Percentiles rank a stretch among this genome's conserved stretches.
Evolutionary conservation across 2,797 vertebrate genomes (phyloP).

Genomic region (Lutjanus campechanus): DNA sequence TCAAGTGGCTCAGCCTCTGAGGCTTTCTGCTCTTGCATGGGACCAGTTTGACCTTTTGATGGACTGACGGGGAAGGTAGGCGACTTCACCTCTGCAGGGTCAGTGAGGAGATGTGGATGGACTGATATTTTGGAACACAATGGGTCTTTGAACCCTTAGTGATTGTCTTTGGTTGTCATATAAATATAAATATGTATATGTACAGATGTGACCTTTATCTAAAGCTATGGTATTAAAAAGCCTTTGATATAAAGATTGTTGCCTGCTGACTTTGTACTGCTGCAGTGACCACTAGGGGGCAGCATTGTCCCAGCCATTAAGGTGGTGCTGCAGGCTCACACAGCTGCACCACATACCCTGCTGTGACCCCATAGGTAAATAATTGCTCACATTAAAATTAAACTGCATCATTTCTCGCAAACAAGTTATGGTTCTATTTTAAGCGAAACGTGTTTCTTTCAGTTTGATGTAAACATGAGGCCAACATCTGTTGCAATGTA

Average conservation of each 20-base stretch:
- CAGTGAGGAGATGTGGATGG: slow-evolving; percentile 26
- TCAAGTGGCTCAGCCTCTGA: slow-evolving; percentile 95
- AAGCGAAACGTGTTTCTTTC: slow-evolving; percentile 9
- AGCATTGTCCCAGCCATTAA: slow-evolving; percentile 47
- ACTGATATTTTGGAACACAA: slow-evolving; percentile 10
- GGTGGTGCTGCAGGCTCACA: neutral
- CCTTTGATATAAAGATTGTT: slow-evolving; percentile 29
- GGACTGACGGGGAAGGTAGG: slow-evolving; percentile 64
- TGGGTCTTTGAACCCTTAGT: neutral
- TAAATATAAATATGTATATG: slow-evolving; percentile 57
- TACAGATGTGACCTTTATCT: slow-evolving; percentile 52
- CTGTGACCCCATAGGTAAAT: slow-evolving; percentile 65
- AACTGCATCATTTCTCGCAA: slow-evolving; percentile 61
- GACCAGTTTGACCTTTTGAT: slow-evolving; percentile 27
- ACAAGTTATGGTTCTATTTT: slow-evolving; percentile 45
- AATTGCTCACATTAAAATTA: slow-evolving; percentile 58
- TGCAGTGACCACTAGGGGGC: slow-evolving; percentile 60
- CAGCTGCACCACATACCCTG: slow-evolving; percentile 44
- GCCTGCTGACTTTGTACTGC: slow-evolving; percentile 34
- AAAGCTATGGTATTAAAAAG: slow-evolving; percentile 61
- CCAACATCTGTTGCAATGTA: neutral
- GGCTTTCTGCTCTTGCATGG: neutral
- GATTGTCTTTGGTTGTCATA: neutral
- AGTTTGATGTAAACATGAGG: slow-evolving; percentile 18
- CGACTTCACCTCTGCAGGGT: slow-evolving; percentile 13